These are phyloP conservation scores for Stenotaenia linearis DNA, from an alignment of 2,888 invertebrate species.

Conservation along the genomic window DNA sequence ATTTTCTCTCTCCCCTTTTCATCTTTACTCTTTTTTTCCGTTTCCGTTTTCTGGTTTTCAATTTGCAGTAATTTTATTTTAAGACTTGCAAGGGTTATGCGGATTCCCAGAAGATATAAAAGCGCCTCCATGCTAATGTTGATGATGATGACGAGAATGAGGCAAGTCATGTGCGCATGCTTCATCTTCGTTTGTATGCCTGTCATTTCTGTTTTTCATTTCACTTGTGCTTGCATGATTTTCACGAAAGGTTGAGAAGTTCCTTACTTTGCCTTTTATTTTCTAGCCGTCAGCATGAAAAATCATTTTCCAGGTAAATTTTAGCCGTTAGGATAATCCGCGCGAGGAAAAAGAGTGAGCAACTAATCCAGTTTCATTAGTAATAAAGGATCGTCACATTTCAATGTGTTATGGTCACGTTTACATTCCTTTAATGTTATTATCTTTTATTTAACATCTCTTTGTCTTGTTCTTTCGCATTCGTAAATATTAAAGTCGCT, in stretches of 20 bases:
- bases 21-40: background rate
- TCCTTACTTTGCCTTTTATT: background rate
- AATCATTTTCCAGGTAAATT: constrained; percentile 4
- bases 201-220: constrained; percentile 10
- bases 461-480: background rate
- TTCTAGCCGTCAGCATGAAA: background rate
- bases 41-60: background rate
- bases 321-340: constrained; percentile 3
- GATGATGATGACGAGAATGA: constrained; percentile 21
- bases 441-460: no score
- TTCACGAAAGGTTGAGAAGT: background rate
- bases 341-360: constrained; percentile 3
- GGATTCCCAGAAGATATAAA: background rate
- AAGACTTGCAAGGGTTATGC: background rate
- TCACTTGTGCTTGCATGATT: background rate
- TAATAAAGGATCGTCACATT: background rate
- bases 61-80: background rate
- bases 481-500: background rate
- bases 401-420: background rate
- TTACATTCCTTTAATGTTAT: background rate
- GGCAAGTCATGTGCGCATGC: constrained; percentile 22
- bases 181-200: constrained; percentile 12
- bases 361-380: background rate
- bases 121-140: background rate
- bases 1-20: background rate